These are phyloP conservation scores for Petrophora chlorosata DNA, from an alignment of 2,888 invertebrate species.

Conservation along the genomic window DNA sequence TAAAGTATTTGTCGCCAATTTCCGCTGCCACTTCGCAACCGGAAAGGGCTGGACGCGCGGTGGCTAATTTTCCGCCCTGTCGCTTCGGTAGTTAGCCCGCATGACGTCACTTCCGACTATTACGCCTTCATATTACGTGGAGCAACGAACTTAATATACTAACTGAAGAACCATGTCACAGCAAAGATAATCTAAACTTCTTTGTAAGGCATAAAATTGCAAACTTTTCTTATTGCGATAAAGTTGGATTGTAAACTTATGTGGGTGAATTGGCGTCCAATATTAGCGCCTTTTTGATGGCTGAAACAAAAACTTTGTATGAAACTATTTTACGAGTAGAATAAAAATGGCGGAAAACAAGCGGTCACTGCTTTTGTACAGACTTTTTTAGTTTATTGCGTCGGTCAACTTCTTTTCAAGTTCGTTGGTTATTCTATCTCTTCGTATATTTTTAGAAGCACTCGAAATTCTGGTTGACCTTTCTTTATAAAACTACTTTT, in stretches of 20 bases:
- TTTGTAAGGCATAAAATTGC: no score
- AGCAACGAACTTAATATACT: neutral
- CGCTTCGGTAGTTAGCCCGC: constrained; percentile 27
- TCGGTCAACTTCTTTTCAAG: no score
- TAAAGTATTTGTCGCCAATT: constrained; percentile 22
- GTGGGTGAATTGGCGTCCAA: constrained; percentile 2
- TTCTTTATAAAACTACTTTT: no score
- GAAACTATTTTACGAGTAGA: constrained; percentile 7
- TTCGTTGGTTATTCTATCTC: no score
- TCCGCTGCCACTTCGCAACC: constrained; percentile 17
- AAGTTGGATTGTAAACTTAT: neutral
- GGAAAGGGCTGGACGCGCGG: constrained; percentile 14
- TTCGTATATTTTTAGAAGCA: no score
- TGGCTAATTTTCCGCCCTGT: constrained; percentile 33
- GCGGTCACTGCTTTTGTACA: no score
- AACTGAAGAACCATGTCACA: constrained; percentile 1
- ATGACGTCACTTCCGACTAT: constrained; percentile 29
- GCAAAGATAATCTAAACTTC: no score
- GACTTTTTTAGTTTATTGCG: neutral
- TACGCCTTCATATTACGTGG: constrained; percentile 18
- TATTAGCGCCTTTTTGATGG: constrained; percentile 13
- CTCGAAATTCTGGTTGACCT: no score
- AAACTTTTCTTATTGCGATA: neutral
- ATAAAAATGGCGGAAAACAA: constrained; percentile 8
- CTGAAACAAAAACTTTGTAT: constrained; percentile 14